Percentiles rank a stretch among this genome's conserved stretches.
phyloP scores from a whole-genome alignment of 2,888 invertebrate species.

The Monopis laevigella region DNA sequence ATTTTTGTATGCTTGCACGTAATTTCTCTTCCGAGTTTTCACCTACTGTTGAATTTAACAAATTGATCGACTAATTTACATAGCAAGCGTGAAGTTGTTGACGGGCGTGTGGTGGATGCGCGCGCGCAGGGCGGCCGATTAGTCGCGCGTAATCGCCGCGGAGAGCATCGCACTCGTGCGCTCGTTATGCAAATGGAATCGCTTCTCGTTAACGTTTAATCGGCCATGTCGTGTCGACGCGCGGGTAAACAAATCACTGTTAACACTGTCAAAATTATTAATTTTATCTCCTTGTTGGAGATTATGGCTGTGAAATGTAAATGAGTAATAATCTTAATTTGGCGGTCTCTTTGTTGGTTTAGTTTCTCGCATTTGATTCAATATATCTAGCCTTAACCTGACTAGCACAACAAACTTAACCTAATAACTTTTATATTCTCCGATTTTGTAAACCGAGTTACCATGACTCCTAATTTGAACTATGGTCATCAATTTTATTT shows the following conservation, averaged over 20 bases:
- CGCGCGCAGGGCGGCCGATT: conserved; percentile 16
- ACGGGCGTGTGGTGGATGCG: conserved; percentile 11
- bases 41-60: too few relatives aligned
- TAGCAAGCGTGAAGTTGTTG: not conserved
- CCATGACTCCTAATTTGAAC: too few relatives aligned
- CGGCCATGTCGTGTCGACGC: conserved; percentile 43
- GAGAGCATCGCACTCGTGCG: conserved; percentile 13
- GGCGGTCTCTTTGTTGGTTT: too few relatives aligned
- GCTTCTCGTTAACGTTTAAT: conserved; percentile 43
- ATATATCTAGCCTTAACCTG: too few relatives aligned
- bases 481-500: too few relatives aligned
- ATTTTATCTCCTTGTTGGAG: conserved; percentile 32
- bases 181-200: conserved; percentile 30
- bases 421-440: too few relatives aligned
- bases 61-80: too few relatives aligned
- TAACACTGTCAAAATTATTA: conserved; percentile 50
- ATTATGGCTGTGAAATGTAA: not conserved
- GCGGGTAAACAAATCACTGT: conserved; percentile 52
- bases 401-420: too few relatives aligned
- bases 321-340: too few relatives aligned
- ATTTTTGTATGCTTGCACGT: too few relatives aligned
- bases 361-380: too few relatives aligned
- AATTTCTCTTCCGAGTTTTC: not conserved
- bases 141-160: conserved; percentile 18
- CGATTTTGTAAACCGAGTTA: too few relatives aligned